A percentile compares a stretch with the other conserved stretches of the same genome.
Conservation (phyloP, 1,140 invertebrate genomes). For the Magallana ariakensis region DNA sequence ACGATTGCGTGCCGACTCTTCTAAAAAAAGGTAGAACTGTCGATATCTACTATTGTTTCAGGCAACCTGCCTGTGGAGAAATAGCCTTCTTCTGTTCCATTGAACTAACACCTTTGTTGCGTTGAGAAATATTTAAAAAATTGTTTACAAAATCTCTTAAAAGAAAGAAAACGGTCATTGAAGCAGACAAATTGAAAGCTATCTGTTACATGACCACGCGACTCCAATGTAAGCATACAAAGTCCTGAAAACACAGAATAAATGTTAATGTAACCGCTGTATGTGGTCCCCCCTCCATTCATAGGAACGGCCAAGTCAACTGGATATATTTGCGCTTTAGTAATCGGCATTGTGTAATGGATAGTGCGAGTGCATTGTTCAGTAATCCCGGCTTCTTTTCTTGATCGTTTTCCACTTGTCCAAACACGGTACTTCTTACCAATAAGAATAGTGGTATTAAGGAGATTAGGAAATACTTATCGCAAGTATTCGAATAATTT, state of each 20-base stretch:
- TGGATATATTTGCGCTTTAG: slow-evolving; percentile 9
- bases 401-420: slow-evolving; percentile 34
- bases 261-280: not conserved
- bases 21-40: not conserved
- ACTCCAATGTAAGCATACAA: not conserved
- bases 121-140: not conserved
- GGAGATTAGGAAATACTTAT: slow-evolving; percentile 36
- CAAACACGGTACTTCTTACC: slow-evolving; percentile 22
- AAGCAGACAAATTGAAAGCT: not conserved
- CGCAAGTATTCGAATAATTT: slow-evolving; percentile 22
- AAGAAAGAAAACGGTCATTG: not conserved
- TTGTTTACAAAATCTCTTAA: not conserved
- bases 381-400: not conserved
- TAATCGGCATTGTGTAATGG: slow-evolving; percentile 23
- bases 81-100: not conserved
- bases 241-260: not conserved
- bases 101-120: slow-evolving; percentile 10
- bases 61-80: not conserved
- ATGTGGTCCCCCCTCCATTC: not conserved
- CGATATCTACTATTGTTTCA: not conserved
- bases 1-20: too few relatives aligned
- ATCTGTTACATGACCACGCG: slow-evolving; percentile 22
- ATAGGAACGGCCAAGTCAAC: slow-evolving; percentile 29
- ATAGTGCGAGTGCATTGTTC: slow-evolving; percentile 21
- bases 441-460: slow-evolving; percentile 26